Evolutionary conservation across 92 coral and sea anemone species (phyloP).

Genomic region (Bergia sp.): DNA sequence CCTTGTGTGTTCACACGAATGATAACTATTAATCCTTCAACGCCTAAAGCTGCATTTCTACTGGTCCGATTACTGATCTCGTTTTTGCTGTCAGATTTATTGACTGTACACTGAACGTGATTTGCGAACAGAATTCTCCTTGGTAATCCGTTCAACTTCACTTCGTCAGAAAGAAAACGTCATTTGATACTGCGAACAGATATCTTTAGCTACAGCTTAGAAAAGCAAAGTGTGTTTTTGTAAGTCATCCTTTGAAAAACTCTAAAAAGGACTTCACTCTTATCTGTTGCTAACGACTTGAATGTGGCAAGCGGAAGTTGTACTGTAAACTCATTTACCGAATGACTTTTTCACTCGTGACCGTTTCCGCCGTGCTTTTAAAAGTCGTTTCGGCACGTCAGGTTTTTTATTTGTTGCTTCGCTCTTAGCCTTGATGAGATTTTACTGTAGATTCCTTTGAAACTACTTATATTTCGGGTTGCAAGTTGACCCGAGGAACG

Average conservation of each 20-base stretch:
- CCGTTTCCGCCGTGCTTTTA: background rate
- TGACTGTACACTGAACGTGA: background rate
- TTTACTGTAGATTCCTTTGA: background rate
- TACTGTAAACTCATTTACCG: background rate
- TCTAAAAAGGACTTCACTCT: background rate
- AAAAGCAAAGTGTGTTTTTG: background rate
- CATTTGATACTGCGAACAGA: background rate
- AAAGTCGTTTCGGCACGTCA: background rate
- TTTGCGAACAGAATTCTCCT: background rate
- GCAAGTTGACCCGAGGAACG: background rate
- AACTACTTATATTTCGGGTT: background rate
- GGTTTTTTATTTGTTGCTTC: background rate
- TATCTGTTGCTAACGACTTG: background rate
- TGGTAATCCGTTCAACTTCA: background rate
- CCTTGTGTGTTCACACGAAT: background rate
- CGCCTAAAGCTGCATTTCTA: background rate
- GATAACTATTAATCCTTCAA: background rate
- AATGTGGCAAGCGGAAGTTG: background rate
- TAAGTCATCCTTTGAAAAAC: background rate
- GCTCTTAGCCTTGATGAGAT: background rate
- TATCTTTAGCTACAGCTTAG: background rate
- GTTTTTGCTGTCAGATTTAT: background rate
- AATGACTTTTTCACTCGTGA: background rate
- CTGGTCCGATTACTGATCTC: too few species aligned
- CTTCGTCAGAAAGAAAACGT: background rate